A percentile compares a stretch with the other conserved stretches of the same genome.
These are phyloP conservation scores for Zoanthus gigantus DNA, from an alignment of 92 coral and sea anemone species.

Conservation along the genomic window DNA sequence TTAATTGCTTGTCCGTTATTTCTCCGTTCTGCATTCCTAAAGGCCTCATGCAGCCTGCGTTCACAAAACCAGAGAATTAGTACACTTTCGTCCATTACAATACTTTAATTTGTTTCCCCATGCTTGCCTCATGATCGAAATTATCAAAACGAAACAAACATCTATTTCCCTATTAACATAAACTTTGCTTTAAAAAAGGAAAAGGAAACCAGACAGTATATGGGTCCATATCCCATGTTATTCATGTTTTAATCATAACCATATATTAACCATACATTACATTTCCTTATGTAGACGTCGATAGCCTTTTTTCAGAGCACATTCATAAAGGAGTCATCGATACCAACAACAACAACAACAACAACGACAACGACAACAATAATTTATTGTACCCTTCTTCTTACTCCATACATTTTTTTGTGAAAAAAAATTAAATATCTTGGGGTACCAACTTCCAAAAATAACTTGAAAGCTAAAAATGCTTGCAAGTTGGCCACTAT, in stretches of 20 bases:
- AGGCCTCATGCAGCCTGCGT: constrained; percentile 76
- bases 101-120: neutral
- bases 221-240: neutral
- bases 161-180: too few species aligned
- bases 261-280: neutral
- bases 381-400: too few species aligned
- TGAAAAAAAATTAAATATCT: too few species aligned
- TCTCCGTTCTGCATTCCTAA: constrained; percentile 73
- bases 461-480: too few species aligned
- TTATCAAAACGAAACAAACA: too few species aligned
- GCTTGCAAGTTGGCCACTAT: neutral
- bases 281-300: neutral
- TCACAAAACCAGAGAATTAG: neutral
- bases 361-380: neutral
- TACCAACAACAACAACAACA: too few species aligned
- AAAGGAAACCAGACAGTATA: neutral
- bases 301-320: neutral
- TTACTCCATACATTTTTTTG: too few species aligned
- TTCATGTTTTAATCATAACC: neutral
- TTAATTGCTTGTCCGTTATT: constrained; percentile 62
- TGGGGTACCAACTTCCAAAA: too few species aligned
- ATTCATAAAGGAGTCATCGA: neutral
- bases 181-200: too few species aligned
- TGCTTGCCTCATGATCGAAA: neutral
- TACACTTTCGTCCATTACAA: neutral